Evolutionary conservation across 1,140 invertebrate species (phyloP).

Genomic region (Diabrotica virgifera): DNA sequence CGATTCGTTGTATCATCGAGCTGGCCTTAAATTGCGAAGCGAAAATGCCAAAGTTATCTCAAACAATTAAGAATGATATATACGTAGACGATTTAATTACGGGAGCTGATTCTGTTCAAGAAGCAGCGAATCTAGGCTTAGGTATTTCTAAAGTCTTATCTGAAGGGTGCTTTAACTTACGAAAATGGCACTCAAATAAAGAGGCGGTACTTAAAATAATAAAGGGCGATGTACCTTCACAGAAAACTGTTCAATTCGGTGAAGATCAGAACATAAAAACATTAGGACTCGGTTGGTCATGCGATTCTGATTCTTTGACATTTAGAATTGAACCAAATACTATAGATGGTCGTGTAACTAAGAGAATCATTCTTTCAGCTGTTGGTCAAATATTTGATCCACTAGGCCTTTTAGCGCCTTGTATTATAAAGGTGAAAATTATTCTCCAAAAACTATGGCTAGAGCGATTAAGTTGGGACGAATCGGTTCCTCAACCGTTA

Average conservation of each 20-base stretch:
- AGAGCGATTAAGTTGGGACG: too few species aligned
- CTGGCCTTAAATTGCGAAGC: too few species aligned
- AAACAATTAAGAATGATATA: constrained; percentile 28
- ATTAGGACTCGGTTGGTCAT: constrained; percentile 6
- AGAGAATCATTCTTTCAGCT: constrained; percentile 9
- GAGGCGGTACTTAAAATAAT: not conserved
- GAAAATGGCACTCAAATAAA: constrained; percentile 13
- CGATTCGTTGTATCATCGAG: too few species aligned
- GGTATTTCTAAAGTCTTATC: not conserved
- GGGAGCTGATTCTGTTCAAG: constrained; percentile 18
- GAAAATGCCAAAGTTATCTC: constrained; percentile 16
- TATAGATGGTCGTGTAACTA: not conserved
- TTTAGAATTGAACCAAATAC: not conserved
- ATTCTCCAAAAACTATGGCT: too few species aligned
- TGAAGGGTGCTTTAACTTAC: constrained; percentile 5
- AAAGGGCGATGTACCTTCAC: too few species aligned
- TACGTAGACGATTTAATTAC: constrained; percentile 42
- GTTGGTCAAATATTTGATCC: constrained; percentile 48
- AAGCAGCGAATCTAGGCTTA: not conserved
- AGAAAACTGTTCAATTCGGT: too few species aligned
- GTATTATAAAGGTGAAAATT: too few species aligned
- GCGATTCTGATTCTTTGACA: not conserved
- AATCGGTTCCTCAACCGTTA: too few species aligned
- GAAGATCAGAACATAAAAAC: too few species aligned
- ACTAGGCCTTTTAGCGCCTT: too few species aligned